Conservation (phyloP, 1,140 invertebrate species). For the Phymorhynchus buccinoides region DNA sequence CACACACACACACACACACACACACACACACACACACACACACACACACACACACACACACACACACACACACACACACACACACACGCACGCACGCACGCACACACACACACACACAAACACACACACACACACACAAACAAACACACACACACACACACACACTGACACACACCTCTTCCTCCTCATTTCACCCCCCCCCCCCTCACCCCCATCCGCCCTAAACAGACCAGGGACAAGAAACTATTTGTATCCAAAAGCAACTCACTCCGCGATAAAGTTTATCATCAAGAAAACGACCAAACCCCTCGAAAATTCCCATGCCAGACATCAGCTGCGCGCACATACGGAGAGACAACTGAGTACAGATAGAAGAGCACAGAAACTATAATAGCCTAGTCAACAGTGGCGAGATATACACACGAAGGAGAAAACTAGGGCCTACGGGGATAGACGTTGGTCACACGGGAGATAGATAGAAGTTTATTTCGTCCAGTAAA, state of each 20-base stretch:
- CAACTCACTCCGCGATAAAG: background rate
- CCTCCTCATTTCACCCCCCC: too few species aligned
- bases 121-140: background rate
- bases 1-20: background rate
- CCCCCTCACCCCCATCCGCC: too few species aligned
- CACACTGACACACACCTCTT: background rate
- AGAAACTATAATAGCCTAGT: too few species aligned
- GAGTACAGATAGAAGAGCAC: background rate
- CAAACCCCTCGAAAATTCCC: too few species aligned
- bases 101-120: background rate
- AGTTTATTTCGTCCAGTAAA: slow-evolving; percentile 23
- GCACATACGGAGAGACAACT: background rate
- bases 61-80: slow-evolving; percentile 8
- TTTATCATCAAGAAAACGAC: slow-evolving; percentile 20
- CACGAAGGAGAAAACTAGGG: too few species aligned
- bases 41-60: too few species aligned
- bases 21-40: background rate
- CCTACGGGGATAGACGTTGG: too few species aligned
- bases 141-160: background rate
- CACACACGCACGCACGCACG: background rate
- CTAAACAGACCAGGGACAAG: background rate
- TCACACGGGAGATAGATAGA: background rate
- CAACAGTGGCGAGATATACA: background rate
- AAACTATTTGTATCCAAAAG: slow-evolving; percentile 28
- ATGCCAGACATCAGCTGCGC: background rate